Conservation (phyloP, 2,888 invertebrate genomes). For the Papilio protenor region DNA sequence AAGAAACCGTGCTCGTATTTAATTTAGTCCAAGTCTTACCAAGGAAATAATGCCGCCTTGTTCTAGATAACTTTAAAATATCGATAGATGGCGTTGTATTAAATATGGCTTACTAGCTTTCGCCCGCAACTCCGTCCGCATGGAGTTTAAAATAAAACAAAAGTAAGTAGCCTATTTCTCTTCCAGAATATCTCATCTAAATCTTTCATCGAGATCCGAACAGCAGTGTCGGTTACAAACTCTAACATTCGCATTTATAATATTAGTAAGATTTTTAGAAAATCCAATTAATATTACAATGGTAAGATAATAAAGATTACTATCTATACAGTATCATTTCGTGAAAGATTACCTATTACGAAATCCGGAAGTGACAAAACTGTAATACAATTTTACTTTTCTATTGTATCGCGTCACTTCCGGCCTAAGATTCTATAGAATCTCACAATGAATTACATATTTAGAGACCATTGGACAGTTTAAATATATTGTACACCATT, state of each 20-base stretch:
- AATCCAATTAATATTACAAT: conserved; percentile 3
- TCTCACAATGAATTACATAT: conserved; percentile 2
- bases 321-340: not conserved
- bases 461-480: not conserved
- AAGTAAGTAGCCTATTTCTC: too few species aligned
- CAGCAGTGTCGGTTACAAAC: too few species aligned
- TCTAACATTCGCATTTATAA: too few species aligned
- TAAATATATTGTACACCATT: not conserved
- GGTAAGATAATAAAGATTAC: not conserved
- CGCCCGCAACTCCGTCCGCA: too few species aligned
- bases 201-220: too few species aligned
- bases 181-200: too few species aligned
- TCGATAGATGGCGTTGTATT: not conserved
- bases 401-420: not conserved
- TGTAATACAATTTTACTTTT: conserved; percentile 1
- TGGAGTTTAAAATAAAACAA: too few species aligned
- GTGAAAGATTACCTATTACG: not conserved
- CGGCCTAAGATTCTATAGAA: not conserved
- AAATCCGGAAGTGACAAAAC: not conserved
- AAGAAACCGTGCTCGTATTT: not conserved
- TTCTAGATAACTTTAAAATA: not conserved
- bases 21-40: not conserved
- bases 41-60: not conserved
- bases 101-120: too few species aligned
- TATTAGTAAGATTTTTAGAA: not conserved